Evolutionary conservation across 2,797 vertebrate species (phyloP), one percentile per base, ranked within the genome.

Genomic region (Cynopterus sphinx): DNA sequence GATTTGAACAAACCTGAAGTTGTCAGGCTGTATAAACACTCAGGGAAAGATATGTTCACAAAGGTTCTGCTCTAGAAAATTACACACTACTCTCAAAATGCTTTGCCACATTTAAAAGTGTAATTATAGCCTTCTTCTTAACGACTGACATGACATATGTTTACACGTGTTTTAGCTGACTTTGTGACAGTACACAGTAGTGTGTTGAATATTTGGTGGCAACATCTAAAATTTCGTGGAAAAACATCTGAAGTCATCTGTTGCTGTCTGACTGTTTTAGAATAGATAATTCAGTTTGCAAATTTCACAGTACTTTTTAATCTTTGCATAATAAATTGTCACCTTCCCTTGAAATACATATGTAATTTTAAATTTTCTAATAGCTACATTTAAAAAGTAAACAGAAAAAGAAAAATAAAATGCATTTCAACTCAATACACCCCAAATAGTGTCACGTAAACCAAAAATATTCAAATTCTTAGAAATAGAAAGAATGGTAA

Each of bases 21-120:
- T 98, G 97, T 98, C 98, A 98, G 97, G 70, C 98, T 98, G 96
- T 98, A 97, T 97, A 98, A 98, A 98, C 97, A 98, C 87, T 98
- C 77, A 95, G 55, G 90, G 73, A 98, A 98, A 98, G 97, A 98
- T 97, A 97, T 19, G 68, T 97, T 98, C 97, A 98, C 97, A 97
- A 97, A 98, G 91, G 91, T 98, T 98, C 82, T 55, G 55, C 96
- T 98, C 94, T 97, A 93, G 95, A 97, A 98, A 98, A 98, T 98
- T 98, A 98, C 95, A 98, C 0, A 21, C 87, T 98, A 97, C 94
- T 98, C 98, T 98, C 87, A 98, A 98, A 98, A 97, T 98, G 97
- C 98, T 98, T 98, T 98, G 94, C 97, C 96, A 98, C 97, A 98
- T 98, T 98, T 98, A 98, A 98, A 98, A 98, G 87, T 98, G 92